Evolutionary conservation across 2,113 vertebrate species (phyloP).

Genomic region (Nicator chloris): DNA sequence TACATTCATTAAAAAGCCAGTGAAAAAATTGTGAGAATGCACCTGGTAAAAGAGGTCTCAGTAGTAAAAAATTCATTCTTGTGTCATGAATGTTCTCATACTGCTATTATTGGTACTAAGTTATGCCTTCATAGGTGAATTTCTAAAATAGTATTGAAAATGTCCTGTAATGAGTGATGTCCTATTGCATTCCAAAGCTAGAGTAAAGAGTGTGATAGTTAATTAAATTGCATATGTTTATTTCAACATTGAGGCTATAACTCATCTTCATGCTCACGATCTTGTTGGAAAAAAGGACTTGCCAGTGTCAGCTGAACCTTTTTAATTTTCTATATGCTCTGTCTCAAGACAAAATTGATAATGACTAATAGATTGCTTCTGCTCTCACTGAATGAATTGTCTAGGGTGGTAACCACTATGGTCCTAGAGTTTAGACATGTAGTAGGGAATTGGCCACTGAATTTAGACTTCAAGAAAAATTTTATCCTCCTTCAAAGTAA

Average conservation of each 20-base stretch:
- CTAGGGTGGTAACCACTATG: not conserved
- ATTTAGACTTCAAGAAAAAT: not conserved
- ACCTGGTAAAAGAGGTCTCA: not conserved
- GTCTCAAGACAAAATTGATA: not conserved
- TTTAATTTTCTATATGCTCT: not conserved
- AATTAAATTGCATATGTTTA: not conserved
- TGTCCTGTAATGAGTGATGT: not conserved
- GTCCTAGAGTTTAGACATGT: not conserved
- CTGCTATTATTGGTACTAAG: not conserved
- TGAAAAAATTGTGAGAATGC: not conserved
- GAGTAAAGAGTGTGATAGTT: not conserved
- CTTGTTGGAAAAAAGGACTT: not conserved
- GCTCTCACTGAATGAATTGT: not conserved
- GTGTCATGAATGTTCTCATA: not conserved
- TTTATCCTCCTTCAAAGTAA: not conserved
- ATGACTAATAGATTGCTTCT: not conserved
- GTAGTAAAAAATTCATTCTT: not conserved
- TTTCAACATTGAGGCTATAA: not conserved
- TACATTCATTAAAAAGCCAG: not conserved
- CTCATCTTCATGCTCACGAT: not conserved
- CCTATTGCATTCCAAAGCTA: not conserved
- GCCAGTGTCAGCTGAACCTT: not conserved
- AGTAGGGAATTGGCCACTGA: not conserved
- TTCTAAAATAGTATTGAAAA: not conserved
- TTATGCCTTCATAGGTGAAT: not conserved